These are phyloP conservation scores for Cremastobaeus sp. DNA, from an alignment of 2,888 invertebrate genomes.

Conservation along the genomic window DNA sequence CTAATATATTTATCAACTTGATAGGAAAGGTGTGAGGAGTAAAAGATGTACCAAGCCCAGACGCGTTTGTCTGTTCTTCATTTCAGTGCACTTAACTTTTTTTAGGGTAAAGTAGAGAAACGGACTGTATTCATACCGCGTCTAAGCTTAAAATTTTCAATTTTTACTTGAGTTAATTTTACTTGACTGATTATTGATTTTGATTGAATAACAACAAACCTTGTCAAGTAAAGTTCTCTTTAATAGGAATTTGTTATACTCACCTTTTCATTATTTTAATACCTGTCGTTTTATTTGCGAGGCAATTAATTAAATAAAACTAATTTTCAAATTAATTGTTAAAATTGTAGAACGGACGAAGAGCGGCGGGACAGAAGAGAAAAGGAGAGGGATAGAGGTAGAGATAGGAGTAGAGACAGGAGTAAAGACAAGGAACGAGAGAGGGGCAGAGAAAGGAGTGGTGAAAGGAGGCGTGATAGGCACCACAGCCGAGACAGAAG, in stretches of 20 bases:
- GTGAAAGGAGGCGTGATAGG: conserved; percentile 71
- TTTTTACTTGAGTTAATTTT: conserved; percentile 26
- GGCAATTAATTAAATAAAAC: neutral
- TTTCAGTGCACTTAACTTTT: conserved; percentile 56
- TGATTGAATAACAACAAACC: neutral
- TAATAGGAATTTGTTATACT: conserved; percentile 22
- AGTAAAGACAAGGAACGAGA: conserved; percentile 69
- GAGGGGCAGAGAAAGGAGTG: conserved; percentile 64
- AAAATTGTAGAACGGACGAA: conserved; percentile 76
- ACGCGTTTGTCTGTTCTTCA: conserved; percentile 61
- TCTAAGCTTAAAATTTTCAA: conserved; percentile 37
- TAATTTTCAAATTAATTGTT: conserved; percentile 20
- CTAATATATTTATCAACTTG: conserved; percentile 43
- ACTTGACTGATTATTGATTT: neutral
- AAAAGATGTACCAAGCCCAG: conserved; percentile 61
- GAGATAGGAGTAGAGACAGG: conserved; percentile 58
- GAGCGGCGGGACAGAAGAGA: conserved; percentile 74
- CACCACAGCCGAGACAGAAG: conserved; percentile 72
- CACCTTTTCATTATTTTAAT: conserved; percentile 45
- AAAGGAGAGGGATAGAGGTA: conserved; percentile 63
- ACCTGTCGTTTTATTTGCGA: conserved; percentile 19
- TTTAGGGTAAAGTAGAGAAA: conserved; percentile 56
- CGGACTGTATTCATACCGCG: conserved; percentile 53
- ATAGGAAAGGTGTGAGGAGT: conserved; percentile 60
- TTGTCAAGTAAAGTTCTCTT: conserved; percentile 34